Evolutionary conservation across 2,113 vertebrate species (phyloP), one percentile per base, ranked within the genome.

Genomic region (Sphaerodactylus townsendi): DNA sequence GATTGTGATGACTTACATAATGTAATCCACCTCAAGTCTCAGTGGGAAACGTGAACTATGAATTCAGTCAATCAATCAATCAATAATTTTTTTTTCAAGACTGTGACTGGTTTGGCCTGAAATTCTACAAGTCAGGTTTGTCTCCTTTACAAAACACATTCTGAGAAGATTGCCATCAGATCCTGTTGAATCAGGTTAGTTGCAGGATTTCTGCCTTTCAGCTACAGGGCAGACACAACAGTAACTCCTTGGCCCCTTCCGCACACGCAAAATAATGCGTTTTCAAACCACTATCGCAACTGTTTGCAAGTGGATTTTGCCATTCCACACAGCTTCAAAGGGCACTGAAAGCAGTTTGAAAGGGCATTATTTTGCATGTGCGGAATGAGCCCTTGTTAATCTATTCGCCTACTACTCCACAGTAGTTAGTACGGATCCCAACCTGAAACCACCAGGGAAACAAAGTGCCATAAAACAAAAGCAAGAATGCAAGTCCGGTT

Each of bases 81-180:
- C 85, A 62, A 62, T 28, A 44, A n/a, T n/a, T n/a, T n/a, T 30
- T 53, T 33, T 37, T 77, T 86, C 37, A 11, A 0, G 30, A 72
- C 48, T 76, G 44, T 30, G 70, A 28, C 68, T 0, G 0, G 8
- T 2, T 28, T 1, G 28, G 10, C 1, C 1, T 35, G 0, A 0
- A 83, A 80, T 59, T 88, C 0, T 0, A 76, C 69, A 23, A 3
- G 1, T 13, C 78, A 71, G 84, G 62, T 41, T 79, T 68, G 21
- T 90, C 87, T 87, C 1, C 48, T 77, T 19, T 69, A 64, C 1
- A 1, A 71, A 65, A n/a, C 53, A 28, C 37, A 79, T 39, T 46
- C 35, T 5, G 39, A 78, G 48, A n/a, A 11, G 35, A 50, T 25
- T 75, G 70, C 19, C 14, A 9, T 53, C 69, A 65, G 59, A 72